Percentiles rank a stretch among this genome's conserved stretches.
Conservation (phyloP, 2,113 vertebrate genomes). For the Platanista minor region DNA sequence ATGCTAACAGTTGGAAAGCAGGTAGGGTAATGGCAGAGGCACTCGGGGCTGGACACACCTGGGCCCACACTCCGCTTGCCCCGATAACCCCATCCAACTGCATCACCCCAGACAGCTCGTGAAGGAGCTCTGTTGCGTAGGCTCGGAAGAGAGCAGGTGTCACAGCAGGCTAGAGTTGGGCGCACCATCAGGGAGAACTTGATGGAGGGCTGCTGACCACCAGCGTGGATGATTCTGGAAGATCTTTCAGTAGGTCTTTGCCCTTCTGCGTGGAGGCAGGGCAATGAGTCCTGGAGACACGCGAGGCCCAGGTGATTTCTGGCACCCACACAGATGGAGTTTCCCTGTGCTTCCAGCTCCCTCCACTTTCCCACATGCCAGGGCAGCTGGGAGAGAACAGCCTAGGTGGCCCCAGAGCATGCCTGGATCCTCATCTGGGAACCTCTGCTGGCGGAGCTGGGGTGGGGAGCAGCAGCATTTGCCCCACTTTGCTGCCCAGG, state of each 20-base stretch:
- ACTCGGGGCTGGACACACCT: background rate
- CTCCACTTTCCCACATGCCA: background rate
- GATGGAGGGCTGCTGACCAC: rapidly evolving
- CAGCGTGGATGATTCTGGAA: background rate
- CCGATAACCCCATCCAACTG: rapidly evolving
- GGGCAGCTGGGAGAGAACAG: background rate
- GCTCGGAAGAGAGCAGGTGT: background rate
- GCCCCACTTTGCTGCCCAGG: background rate
- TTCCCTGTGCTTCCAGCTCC: background rate
- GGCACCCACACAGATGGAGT: background rate
- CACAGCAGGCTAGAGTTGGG: background rate
- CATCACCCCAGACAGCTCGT: background rate
- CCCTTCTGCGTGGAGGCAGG: background rate
- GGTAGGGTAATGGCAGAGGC: background rate
- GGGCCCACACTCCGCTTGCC: background rate
- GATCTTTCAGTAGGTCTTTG: background rate
- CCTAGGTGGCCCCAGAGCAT: background rate
- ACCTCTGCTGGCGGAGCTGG: background rate
- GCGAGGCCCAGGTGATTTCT: background rate
- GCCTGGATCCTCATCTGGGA: rapidly evolving
- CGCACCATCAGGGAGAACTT: background rate
- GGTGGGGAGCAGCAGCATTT: rapidly evolving
- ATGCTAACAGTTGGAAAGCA: background rate
- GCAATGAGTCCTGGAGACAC: background rate
- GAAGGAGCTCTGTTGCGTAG: background rate